A percentile compares a stretch with the other conserved stretches of the same genome.
Evolutionary conservation across 2,888 invertebrate species (phyloP).

Genomic region (Coelinius sp.): DNA sequence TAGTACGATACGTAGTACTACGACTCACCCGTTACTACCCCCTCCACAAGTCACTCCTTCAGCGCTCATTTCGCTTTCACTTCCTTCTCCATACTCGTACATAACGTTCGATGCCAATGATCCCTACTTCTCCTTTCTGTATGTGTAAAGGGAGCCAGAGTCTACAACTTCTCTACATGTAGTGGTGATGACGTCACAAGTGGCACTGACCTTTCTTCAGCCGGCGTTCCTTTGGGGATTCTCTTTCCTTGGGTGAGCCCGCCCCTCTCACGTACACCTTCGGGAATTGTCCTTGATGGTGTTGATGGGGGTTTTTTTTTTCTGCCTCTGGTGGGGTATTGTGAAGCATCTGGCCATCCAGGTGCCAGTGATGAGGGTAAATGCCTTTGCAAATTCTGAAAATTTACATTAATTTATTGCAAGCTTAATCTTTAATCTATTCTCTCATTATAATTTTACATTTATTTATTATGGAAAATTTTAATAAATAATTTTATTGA

Average conservation of each 20-base stretch:
- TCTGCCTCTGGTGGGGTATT: neutral
- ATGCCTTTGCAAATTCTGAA: neutral
- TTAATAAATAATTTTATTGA: too few species aligned
- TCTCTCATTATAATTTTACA: too few species aligned
- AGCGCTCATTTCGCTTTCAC: conserved; percentile 3
- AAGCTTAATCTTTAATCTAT: neutral
- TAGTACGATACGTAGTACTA: conserved; percentile 69
- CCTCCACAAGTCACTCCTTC: conserved; percentile 7
- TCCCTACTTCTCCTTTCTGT: neutral
- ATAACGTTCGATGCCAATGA: conserved; percentile 21
- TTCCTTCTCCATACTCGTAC: conserved; percentile 17
- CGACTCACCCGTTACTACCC: conserved; percentile 46
- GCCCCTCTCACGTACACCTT: neutral
- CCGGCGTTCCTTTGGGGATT: conserved; percentile 8
- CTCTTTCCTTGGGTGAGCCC: neutral
- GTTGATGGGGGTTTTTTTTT: conserved; percentile 8
- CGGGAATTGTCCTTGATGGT: conserved; percentile 21
- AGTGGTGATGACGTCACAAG: conserved; percentile 60
- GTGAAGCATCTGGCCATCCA: conserved; percentile 5
- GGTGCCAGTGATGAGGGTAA: neutral
- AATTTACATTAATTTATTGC: conserved; percentile 5
- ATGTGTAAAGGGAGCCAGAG: too few species aligned
- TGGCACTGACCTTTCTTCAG: conserved; percentile 68
- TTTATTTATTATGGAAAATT: too few species aligned
- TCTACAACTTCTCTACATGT: conserved; percentile 57